Conservation (phyloP, 2,113 vertebrate species). For the Amphiprion ocellaris region DNA sequence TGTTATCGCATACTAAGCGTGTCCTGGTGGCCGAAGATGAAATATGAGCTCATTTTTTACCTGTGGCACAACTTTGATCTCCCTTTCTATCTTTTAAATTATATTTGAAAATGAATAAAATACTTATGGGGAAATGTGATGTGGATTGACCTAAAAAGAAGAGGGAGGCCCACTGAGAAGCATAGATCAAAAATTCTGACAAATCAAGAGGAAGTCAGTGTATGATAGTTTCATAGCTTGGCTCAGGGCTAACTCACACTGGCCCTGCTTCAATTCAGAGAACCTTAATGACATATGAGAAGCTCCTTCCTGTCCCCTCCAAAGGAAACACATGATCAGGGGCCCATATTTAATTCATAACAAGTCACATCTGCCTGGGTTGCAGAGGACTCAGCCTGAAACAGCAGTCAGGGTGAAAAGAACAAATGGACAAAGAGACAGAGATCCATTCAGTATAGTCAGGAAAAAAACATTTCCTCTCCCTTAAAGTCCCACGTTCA, state of each 20-base stretch:
- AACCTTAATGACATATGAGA: constrained; percentile 82
- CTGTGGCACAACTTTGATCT: background rate
- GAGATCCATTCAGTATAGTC: constrained; percentile 53
- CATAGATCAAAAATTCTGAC: constrained; percentile 43
- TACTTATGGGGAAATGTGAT: background rate
- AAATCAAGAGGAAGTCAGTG: constrained; percentile 49
- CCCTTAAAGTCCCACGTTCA: constrained; percentile 71
- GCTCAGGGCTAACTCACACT: constrained; percentile 56
- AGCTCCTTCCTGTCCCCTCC: constrained; percentile 77
- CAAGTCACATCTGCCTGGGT: constrained; percentile 78
- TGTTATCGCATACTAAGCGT: background rate
- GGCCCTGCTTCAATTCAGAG: constrained; percentile 75
- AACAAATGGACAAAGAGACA: constrained; percentile 65
- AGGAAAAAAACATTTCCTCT: constrained; percentile 50
- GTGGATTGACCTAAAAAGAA: background rate
- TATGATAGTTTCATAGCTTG: constrained; percentile 62
- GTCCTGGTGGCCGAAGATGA: background rate
- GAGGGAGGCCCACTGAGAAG: constrained; percentile 1
- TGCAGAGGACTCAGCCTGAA: constrained; percentile 70
- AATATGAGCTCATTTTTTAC: background rate
- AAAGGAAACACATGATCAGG: constrained; percentile 78
- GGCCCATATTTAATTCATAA: constrained; percentile 87
- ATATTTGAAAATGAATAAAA: constrained; percentile 18
- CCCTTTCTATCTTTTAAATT: constrained; percentile 16
- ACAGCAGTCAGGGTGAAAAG: constrained; percentile 68